Conservation (phyloP, 2,888 invertebrate species). For the Esperia sulphurella region DNA sequence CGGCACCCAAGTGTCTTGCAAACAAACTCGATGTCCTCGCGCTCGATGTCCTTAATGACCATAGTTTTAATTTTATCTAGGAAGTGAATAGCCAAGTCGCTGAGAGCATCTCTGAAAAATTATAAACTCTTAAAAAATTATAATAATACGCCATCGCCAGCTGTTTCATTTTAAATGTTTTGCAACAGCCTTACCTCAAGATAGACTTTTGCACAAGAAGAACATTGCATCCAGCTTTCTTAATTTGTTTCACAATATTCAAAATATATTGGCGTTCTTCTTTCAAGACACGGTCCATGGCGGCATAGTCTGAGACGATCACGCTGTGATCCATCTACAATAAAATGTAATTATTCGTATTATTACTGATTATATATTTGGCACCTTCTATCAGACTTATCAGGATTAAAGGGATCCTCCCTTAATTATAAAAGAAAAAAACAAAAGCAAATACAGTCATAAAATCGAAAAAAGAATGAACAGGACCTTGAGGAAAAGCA, state of each 20-base stretch:
- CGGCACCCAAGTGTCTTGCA: conserved; percentile 96
- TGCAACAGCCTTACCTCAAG: conserved; percentile 80
- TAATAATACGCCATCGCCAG: too few species aligned
- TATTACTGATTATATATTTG: not conserved
- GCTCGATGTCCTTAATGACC: conserved; percentile 98
- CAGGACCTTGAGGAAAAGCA: too few species aligned
- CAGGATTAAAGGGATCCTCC: too few species aligned
- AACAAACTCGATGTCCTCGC: conserved; percentile 98
- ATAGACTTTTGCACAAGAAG: conserved; percentile 92
- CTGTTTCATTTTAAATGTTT: not conserved
- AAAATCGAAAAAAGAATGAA: too few species aligned
- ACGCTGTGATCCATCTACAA: conserved; percentile 95
- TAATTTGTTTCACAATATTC: conserved; percentile 99
- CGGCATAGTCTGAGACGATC: conserved; percentile 98
- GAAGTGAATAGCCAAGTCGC: conserved; percentile 98
- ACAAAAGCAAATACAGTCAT: too few species aligned
- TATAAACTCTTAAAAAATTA: conserved; percentile 2
- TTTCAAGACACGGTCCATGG: conserved; percentile 98
- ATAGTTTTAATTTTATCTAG: conserved; percentile 99
- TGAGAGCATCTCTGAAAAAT: conserved; percentile 93
- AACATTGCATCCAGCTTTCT: conserved; percentile 98
- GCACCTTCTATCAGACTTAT: too few species aligned
- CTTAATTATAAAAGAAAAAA: too few species aligned
- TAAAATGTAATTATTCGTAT: not conserved
- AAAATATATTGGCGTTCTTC: conserved; percentile 98